Evolutionary conservation across 2,888 invertebrate genomes (phyloP), one percentile per base, ranked within the genome.

Genomic region (Meta bourneti): DNA sequence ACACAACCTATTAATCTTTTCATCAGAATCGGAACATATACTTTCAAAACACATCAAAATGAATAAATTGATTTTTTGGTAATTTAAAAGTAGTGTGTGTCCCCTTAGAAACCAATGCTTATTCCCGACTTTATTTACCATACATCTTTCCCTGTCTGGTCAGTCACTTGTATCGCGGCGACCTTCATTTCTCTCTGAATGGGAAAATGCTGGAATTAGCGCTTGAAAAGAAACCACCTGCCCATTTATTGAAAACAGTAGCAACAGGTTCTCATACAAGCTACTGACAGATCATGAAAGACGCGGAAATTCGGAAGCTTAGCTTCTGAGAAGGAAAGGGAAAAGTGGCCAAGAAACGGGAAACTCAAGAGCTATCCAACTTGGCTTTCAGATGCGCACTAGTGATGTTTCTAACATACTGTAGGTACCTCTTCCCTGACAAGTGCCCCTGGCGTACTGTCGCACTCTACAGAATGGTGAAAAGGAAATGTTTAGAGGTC

Each of bases 231-330:
- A 75, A 20, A n/a, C 84, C 8, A 75, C 54, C 54, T 9, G 16
- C 34, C 34, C 74, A 61, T 75, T 54, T 79, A 81, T 48, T 19
- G 72, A 72, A 72, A 72, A 20, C 34, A 72, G 20, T n/a, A 61
- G 61, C 79, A 71, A 49, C 75, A 54, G 16, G 49, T 70, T 71
- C 19, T 20, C 48, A 77, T 77, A 71, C 51, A 49, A 11, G 20
- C 74, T 74, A 74, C 54, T 74, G 84, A 84, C 34, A 74, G n/a
- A n/a, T 61, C 34, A 48, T 34, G 52, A 84, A 61, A 75, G 74
- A 84, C 54, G 74, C 84, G 84, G 84, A 84, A 84, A 84, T 16
- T 52, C 16, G n/a, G 19, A 7, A 34, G 20, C 13, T 52, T 13
- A 34, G 20, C 13, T 52, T 13, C 48, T 52, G n/a, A 20, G 79